phyloP scores from a whole-genome alignment of 2,797 vertebrate genomes.

The Cetoscarus ocellatus region DNA sequence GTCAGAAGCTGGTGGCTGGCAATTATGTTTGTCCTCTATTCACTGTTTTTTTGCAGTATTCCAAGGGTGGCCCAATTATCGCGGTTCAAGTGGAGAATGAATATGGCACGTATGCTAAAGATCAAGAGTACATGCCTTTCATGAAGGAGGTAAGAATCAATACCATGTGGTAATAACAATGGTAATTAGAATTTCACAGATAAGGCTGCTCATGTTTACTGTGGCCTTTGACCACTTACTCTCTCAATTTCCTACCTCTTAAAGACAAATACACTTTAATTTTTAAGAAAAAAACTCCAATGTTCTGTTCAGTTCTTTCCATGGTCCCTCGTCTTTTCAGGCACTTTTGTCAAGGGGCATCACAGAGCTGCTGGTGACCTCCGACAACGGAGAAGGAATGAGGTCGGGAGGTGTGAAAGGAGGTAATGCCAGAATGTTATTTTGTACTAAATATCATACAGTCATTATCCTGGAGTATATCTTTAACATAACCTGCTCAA shows the following conservation, averaged over 20 bases:
- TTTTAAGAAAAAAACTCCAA: background rate
- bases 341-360: constrained; percentile 89
- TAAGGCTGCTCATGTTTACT: background rate
- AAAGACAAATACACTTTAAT: background rate
- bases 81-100: constrained; percentile 96
- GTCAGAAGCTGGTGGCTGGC: constrained; percentile 22
- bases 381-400: constrained; percentile 86
- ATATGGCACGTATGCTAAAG: constrained; percentile 91
- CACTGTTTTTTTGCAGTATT: constrained; percentile 63
- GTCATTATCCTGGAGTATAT: no score
- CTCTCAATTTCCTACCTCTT: background rate
- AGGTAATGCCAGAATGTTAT: constrained; percentile 83
- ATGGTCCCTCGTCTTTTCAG: constrained; percentile 69
- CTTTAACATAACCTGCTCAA: no score
- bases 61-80: constrained; percentile 90
- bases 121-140: constrained; percentile 88
- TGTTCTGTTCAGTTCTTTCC: constrained; percentile 24
- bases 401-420: constrained; percentile 85
- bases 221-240: background rate
- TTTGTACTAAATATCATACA: no score
- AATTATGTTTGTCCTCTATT: constrained; percentile 45
- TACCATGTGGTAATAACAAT: no score
- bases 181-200: background rate
- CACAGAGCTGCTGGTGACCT: constrained; percentile 91
- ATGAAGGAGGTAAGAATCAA: constrained; percentile 85